phyloP scores from a whole-genome alignment of 2,888 invertebrate species.

The Chironomus tentans region DNA sequence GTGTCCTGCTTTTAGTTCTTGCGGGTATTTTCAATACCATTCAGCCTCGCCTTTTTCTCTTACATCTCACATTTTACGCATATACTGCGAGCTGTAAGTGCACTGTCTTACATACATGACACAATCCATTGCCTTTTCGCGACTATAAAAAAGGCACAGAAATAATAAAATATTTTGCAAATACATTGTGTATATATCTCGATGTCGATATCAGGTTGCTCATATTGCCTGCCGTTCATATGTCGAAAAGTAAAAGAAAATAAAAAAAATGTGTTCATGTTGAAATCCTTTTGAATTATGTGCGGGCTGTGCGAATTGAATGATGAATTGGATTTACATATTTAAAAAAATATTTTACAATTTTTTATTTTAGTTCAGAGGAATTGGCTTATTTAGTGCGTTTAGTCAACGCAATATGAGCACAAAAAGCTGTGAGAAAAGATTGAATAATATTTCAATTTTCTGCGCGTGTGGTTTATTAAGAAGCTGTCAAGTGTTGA shows the following conservation, averaged over 20 bases:
- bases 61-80: neutral
- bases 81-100: neutral
- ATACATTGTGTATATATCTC: neutral
- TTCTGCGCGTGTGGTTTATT: neutral
- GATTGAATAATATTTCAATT: neutral
- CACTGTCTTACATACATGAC: neutral
- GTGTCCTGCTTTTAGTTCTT: conserved; percentile 9
- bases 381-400: too few relatives aligned
- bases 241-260: conserved; percentile 9
- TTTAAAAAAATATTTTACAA: neutral
- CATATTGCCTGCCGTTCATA: neutral
- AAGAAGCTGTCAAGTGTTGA: neutral
- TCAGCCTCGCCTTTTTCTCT: neutral
- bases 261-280: conserved; percentile 6
- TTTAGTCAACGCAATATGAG: too few relatives aligned
- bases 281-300: neutral
- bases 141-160: neutral
- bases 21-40: neutral
- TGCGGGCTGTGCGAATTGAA: neutral
- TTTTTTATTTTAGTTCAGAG: neutral
- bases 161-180: neutral
- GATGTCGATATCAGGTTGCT: neutral
- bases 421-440: too few relatives aligned
- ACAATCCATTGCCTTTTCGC: neutral
- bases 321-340: neutral